phyloP scores from a whole-genome alignment of 2,797 vertebrate species.

The Channallabes apus region DNA sequence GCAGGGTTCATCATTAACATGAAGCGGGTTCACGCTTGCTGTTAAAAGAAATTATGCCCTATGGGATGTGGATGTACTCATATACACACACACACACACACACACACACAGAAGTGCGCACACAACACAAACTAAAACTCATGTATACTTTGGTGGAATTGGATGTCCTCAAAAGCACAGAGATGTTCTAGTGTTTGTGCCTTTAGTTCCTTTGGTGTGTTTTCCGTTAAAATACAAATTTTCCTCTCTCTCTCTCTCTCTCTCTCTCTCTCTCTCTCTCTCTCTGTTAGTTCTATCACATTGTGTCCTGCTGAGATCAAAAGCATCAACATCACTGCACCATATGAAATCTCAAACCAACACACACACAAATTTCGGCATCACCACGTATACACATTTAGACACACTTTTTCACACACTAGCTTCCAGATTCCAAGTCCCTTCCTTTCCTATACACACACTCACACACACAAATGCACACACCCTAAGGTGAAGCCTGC shows the following conservation, averaged over 20 bases:
- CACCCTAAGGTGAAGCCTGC: slow-evolving; percentile 46
- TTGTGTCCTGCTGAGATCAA: slow-evolving; percentile 43
- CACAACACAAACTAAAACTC: not conserved
- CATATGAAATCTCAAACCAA: slow-evolving; percentile 30
- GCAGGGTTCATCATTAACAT: slow-evolving; percentile 35
- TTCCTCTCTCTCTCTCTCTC: not conserved
- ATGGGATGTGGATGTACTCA: slow-evolving; percentile 37
- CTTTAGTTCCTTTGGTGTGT: not conserved
- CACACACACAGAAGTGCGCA: not conserved
- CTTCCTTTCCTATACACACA: slow-evolving; percentile 5
- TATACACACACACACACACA: not conserved
- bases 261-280: slow-evolving; percentile 5
- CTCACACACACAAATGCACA: slow-evolving; percentile 30
- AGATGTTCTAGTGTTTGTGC: not conserved
- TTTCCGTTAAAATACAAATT: not conserved
- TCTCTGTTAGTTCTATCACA: not conserved
- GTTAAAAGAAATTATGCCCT: slow-evolving; percentile 53
- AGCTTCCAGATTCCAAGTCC: not conserved
- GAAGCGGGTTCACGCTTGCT: slow-evolving; percentile 35
- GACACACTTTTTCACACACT: slow-evolving; percentile 13
- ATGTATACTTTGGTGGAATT: not conserved
- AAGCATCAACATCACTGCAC: slow-evolving; percentile 41
- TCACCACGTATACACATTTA: slow-evolving; percentile 3
- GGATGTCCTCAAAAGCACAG: not conserved
- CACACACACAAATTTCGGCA: not conserved